phyloP scores from a whole-genome alignment of 2,888 invertebrate species.

The Eumerus sabulonum region DNA sequence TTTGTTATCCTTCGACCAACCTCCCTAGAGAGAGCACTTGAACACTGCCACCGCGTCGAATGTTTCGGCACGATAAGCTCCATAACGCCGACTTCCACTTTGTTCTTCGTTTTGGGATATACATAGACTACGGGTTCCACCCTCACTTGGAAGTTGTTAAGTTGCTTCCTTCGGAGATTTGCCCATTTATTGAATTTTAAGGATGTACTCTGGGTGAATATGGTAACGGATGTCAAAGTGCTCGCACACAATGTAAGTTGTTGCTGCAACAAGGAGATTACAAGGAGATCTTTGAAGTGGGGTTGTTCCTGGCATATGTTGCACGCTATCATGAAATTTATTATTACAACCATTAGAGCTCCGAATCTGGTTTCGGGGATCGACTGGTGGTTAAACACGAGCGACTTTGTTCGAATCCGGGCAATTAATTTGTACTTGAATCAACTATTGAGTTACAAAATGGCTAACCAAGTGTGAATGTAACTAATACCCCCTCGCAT shows the following conservation, averaged over 20 bases:
- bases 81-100: slow-evolving; percentile 34
- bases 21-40: slow-evolving; percentile 50
- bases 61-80: slow-evolving; percentile 63
- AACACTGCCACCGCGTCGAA: slow-evolving; percentile 30
- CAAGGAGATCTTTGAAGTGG: slow-evolving; percentile 3
- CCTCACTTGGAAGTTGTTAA: slow-evolving; percentile 21
- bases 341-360: slow-evolving; percentile 38
- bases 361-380: background rate
- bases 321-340: slow-evolving; percentile 51
- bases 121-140: slow-evolving; percentile 23
- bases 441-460: slow-evolving; percentile 56
- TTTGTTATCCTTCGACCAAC: slow-evolving; percentile 59
- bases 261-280: slow-evolving; percentile 59
- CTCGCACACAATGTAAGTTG: slow-evolving; percentile 53
- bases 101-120: background rate
- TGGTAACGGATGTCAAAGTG: slow-evolving; percentile 21
- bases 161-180: slow-evolving; percentile 43
- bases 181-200: slow-evolving; percentile 61
- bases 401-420: slow-evolving; percentile 25
- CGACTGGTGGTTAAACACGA: background rate
- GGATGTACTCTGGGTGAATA: slow-evolving; percentile 44
- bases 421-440: slow-evolving; percentile 55
- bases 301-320: slow-evolving; percentile 51
- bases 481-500: slow-evolving; percentile 32
- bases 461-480: slow-evolving; percentile 57